Conservation (phyloP, 2,797 vertebrate species). For the Ctenosaura bakeri region DNA sequence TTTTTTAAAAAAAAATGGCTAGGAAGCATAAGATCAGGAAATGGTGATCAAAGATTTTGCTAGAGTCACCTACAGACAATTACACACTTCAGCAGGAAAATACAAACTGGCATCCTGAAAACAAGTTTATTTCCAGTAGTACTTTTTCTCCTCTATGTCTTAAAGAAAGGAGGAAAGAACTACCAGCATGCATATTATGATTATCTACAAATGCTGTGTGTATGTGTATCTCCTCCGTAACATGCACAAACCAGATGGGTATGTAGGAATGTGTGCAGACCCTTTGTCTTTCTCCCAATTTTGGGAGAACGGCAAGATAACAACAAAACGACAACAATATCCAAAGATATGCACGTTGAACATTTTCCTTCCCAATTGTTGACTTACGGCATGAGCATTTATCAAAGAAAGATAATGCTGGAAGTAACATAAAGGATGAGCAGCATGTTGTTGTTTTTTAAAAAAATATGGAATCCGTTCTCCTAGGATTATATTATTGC, state of each 20-base stretch:
- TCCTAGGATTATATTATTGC: neutral
- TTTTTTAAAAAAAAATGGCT: constrained; percentile 54
- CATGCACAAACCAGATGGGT: neutral
- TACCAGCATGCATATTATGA: neutral
- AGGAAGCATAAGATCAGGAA: constrained; percentile 68
- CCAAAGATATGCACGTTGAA: neutral
- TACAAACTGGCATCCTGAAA: constrained; percentile 67
- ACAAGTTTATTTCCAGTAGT: constrained; percentile 1
- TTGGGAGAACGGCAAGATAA: too few relatives aligned
- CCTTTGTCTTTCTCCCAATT: neutral
- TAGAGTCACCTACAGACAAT: constrained; percentile 72
- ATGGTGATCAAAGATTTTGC: constrained; percentile 65
- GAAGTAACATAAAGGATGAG: neutral
- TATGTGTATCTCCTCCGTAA: neutral
- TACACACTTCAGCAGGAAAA: constrained; percentile 66
- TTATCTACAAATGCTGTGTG: neutral
- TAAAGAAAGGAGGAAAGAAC: neutral
- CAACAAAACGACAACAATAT: too few relatives aligned
- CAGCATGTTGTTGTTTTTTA: neutral
- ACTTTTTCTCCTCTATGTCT: neutral
- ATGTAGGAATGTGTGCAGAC: neutral
- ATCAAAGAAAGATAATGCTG: neutral
- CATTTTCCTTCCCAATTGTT: neutral
- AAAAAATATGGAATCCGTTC: neutral
- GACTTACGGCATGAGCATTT: neutral